Base-by-base conservation (phyloP, 2,797 vertebrate species). In the Muscicapa striata region DNA sequence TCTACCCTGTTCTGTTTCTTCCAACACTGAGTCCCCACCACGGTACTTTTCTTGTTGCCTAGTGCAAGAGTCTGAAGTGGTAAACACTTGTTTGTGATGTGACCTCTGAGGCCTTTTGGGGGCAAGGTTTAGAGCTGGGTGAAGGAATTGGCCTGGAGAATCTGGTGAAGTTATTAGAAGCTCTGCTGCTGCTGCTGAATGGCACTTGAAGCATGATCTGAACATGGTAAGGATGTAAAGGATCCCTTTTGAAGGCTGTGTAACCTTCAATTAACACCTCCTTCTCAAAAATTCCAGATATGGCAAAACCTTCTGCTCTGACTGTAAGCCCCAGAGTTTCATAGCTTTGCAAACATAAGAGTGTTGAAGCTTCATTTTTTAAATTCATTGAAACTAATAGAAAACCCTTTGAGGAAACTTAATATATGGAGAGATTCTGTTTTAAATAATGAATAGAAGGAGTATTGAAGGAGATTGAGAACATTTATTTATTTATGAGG, bases 401-500 rank as follows among this genome's bases (percentile, higher is more conserved):
- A 55, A 96, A 95, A 68, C 55, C 91, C 73, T 84, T 79, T 93
- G 95, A 94, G 95, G 69, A 94, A 94, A 75, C 66, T 86, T 88
- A 77, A 46, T 95, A 58, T 38, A 87, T 24, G 55, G 54, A 93
- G 76, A 90, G 27, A 94, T 91, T 92, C 54, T 92, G 49, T 80
- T 90, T 96, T 89, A 83, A 81, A 67, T 97, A 97, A 94, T 94
- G 66, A 95, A 84, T 68, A 86, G 63, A 46, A 66, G 13, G 27
- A 79, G 41, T 90, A 87, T 55, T 95, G 87, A 94, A 95, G 89
- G 79, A 95, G 86, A 95, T 95, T 93, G 90, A 91, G 92, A 84
- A 86, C 89, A 95, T 96, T 97, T 78, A 95, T 96, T 97, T 92
- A 84, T 89, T 45, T 84, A 66, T 45, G 59, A 84, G 89, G 74